Evolutionary conservation across 2,113 vertebrate genomes (phyloP), one percentile per base, ranked within the genome.

Genomic region (Lophius piscatorius): DNA sequence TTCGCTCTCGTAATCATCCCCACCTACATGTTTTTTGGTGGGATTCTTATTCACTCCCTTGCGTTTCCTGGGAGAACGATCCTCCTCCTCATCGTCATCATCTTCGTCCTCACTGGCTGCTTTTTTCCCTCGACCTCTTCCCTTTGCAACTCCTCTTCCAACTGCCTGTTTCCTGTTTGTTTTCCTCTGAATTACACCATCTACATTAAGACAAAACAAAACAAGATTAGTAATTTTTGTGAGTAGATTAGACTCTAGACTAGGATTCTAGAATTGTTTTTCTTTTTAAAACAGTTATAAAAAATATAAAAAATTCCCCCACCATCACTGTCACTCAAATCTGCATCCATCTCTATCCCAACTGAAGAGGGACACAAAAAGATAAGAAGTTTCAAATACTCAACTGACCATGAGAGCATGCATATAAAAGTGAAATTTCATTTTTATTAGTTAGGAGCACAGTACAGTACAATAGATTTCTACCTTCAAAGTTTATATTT

Each of bases 311-410:
- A n/a, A 23, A 67, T 48, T 8, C 9, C 52, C 46, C 91, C 83
- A 96, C 95, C 94, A 61, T 93, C 92, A 47, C 85, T 92, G 23
- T 92, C 92, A 54, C 88, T 94, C 11, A 84, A 8, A 18, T 93
- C 87, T 26, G 74, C 92, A n/a, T 95, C 94, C 51, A 95, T 84
- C 34, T 95, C 93, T 28, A 96, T 92, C 57, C 89, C 92, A 0
- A 89, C 95, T 96, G 87, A 63, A 31, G 47, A 72, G 80, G 76
- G 70, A 61, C 33, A 76, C 10, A 85, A 63, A 80, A 22, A 64
- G 36, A 45, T 22, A 42, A 59, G 38, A 62, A 21, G 35, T 17
- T 38, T 22, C 1, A 28, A 18, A 51, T 14, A 18, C 13, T 10
- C 9, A 16, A 6, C 17, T 9, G 4, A 12, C 7, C 14, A 24